phyloP scores from a whole-genome alignment of 2,888 invertebrate genomes.

The Stenurella melanura region DNA sequence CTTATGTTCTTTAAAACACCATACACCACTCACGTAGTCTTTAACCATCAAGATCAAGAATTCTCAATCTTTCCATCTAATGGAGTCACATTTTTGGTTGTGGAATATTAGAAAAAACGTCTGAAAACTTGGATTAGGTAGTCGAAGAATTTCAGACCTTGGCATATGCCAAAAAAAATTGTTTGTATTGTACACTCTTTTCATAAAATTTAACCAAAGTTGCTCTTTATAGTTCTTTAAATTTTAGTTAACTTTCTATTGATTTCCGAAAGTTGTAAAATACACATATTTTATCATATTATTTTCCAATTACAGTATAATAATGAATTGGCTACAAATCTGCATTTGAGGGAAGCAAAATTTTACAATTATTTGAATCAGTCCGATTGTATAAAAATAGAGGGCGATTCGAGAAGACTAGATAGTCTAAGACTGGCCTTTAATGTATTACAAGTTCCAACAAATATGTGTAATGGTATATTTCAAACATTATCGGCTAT shows the following conservation, averaged over 20 bases:
- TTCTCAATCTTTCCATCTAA: no score
- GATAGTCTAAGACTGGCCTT: slow-evolving; percentile 92
- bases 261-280: neutral
- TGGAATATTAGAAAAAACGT: no score
- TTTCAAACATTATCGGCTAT: slow-evolving; percentile 92
- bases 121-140: no score
- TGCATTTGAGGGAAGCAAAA: slow-evolving; percentile 84
- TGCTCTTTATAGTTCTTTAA: no score
- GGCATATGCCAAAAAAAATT: no score
- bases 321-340: slow-evolving; percentile 83
- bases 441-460: slow-evolving; percentile 90
- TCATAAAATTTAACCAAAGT: no score
- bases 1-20: no score
- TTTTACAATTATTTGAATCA: slow-evolving; percentile 90
- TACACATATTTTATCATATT: neutral
- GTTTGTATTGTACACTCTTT: no score
- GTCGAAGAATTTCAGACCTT: no score
- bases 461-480: slow-evolving; percentile 90
- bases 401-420: slow-evolving; percentile 83
- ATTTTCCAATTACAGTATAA: slow-evolving; percentile 76
- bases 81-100: no score
- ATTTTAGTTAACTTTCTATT: neutral
- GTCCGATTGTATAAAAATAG: slow-evolving; percentile 82
- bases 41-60: no score
- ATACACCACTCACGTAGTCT: no score